These are phyloP conservation scores for Pammene fasciana DNA, from an alignment of 2,888 invertebrate species.

Conservation along the genomic window DNA sequence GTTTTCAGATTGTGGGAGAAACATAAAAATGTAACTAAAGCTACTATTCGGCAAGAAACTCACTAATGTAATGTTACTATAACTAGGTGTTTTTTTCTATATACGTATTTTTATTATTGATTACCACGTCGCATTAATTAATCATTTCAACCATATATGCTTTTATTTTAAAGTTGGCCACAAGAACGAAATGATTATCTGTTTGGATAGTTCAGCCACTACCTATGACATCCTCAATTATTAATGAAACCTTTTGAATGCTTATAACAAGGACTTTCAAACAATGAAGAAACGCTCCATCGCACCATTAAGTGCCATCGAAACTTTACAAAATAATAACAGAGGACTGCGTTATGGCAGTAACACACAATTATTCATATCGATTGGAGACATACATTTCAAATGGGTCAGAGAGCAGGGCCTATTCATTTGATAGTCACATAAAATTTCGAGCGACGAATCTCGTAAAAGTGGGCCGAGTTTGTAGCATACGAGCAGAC, in stretches of 20 bases:
- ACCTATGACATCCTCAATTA: neutral
- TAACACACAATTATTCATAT: conserved; percentile 63
- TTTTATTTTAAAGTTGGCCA: too few relatives aligned
- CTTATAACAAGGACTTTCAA: conserved; percentile 21
- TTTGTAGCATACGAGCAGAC: conserved; percentile 44
- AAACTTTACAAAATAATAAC: conserved; percentile 44
- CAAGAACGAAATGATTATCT: too few relatives aligned
- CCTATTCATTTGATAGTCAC: conserved; percentile 63
- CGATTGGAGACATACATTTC: conserved; percentile 58
- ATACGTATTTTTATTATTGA: too few relatives aligned
- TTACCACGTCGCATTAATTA: too few relatives aligned
- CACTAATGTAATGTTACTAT: too few relatives aligned
- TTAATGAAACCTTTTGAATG: neutral
- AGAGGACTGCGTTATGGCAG: conserved; percentile 34
- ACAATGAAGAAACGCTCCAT: conserved; percentile 40
- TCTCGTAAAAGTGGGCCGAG: conserved; percentile 76
- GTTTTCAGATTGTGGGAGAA: conserved; percentile 17
- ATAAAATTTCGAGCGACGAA: conserved; percentile 72
- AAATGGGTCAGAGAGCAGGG: conserved; percentile 60
- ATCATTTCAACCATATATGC: too few relatives aligned
- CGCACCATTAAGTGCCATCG: conserved; percentile 40
- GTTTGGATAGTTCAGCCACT: too few relatives aligned
- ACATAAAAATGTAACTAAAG: neutral
- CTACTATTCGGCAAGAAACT: too few relatives aligned
- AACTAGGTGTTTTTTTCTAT: too few relatives aligned